Evolutionary conservation across 2,797 vertebrate species (phyloP).

Genomic region (Gymnopithys bicolor): DNA sequence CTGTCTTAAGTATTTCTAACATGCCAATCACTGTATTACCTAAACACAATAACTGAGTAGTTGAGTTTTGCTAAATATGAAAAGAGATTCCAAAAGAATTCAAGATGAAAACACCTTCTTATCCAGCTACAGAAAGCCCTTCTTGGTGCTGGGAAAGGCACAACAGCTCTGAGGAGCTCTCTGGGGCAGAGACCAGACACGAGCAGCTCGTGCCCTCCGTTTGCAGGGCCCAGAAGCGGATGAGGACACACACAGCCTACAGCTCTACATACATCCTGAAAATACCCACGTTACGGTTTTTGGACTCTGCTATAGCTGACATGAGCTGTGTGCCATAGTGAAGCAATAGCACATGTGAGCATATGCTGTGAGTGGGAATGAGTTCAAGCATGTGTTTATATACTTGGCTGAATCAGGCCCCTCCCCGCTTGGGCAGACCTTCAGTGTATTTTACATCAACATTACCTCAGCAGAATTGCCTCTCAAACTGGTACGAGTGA

Average conservation of each 20-base stretch:
- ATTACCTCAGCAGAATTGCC: neutral
- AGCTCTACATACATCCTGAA: neutral
- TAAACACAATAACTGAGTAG: neutral
- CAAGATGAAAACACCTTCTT: neutral
- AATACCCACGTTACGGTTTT: neutral
- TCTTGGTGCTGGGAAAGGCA: neutral
- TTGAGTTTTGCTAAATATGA: neutral
- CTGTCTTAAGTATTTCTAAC: constrained; percentile 6
- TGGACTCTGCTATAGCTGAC: neutral
- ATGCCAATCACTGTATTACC: constrained; percentile 25
- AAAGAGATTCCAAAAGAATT: neutral
- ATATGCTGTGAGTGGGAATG: neutral
- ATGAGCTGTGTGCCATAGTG: neutral
- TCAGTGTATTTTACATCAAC: neutral
- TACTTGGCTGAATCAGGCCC: neutral
- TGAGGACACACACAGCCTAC: neutral
- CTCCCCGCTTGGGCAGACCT: neutral
- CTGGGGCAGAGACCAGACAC: neutral
- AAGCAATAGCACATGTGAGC: neutral
- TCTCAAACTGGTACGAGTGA: neutral
- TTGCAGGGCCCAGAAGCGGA: neutral
- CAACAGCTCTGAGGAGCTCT: neutral
- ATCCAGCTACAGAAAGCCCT: neutral
- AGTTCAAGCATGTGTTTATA: neutral
- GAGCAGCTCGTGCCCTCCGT: fast-evolving